Conservation (phyloP, 2,113 vertebrate genomes). For the Regulus satrapa region DNA sequence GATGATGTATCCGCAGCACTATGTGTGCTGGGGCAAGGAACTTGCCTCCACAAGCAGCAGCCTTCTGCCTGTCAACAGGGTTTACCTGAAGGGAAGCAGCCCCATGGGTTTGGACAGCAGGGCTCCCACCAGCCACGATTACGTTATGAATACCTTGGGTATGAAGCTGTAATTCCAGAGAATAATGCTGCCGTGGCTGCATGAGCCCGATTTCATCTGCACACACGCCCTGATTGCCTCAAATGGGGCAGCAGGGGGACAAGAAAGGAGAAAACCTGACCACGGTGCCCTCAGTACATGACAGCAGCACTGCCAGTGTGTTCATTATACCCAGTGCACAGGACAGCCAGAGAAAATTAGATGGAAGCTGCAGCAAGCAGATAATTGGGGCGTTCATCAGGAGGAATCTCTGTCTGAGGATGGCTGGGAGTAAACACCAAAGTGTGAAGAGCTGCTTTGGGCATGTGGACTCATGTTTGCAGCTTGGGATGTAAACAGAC, state of each 20-base stretch:
- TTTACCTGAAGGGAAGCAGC: not conserved
- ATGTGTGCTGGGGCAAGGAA: not conserved
- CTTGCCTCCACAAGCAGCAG: conserved; percentile 41
- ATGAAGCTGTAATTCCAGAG: not conserved
- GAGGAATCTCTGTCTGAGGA: not conserved
- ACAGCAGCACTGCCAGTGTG: not conserved
- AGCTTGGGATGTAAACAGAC: not conserved
- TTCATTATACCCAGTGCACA: not conserved
- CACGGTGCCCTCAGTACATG: not conserved
- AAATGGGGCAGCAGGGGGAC: not conserved
- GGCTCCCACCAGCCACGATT: not conserved
- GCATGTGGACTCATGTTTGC: not conserved
- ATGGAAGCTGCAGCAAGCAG: not conserved
- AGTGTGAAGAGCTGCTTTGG: not conserved
- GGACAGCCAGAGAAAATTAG: not conserved
- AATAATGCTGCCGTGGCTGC: fast-evolving
- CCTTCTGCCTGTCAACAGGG: conserved; percentile 1
- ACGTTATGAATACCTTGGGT: not conserved
- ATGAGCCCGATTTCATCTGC: not conserved
- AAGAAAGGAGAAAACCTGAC: not conserved
- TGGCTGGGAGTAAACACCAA: not conserved
- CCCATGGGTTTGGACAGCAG: not conserved
- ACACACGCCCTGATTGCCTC: not conserved
- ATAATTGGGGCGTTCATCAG: not conserved
- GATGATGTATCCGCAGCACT: not conserved